Base-by-base conservation (phyloP, 2,113 vertebrate species). In the Petroica traversi region DNA sequence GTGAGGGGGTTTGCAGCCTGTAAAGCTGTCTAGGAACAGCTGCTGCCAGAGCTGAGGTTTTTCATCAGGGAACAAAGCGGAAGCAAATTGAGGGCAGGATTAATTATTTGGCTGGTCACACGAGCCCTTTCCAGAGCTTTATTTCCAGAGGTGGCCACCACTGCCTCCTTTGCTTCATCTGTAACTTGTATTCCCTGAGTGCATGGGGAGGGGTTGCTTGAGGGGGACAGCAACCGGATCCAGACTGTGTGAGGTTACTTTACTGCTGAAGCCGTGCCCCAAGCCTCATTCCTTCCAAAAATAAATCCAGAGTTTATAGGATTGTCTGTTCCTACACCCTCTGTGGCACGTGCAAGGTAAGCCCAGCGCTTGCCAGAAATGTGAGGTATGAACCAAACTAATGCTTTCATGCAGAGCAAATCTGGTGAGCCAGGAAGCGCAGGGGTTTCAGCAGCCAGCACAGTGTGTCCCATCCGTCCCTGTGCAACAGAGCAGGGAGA, bases 381-480 rank as follows among this genome's bases (percentile, higher is more conserved):
- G 58, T 22, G 34, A 49, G 31, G 10, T 40, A 8, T 22, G 49
- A 89, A 17, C 19, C 54, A 43, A 72, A 51, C 0, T 0, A 52
- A 45, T 45, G 2, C 13, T 54, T 55, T 11, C 0, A 1, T 7
- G 24, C 8, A 15, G 57, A 52, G n/a, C 29, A 38, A 23, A 34
- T 85, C 17, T 52, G 74, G 40, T 33, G 52, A 87, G 69, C 17
- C 19, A 3, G 46, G 23, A 61, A 36, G 19, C 1, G 2, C 69
- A 24, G 87, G 74, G 40, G 3, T 63, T 41, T 55, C 67, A 11
- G 31, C 66, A 81, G 66, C 62, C 26, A 2, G 57, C 36, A 2
- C 25, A 8, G 73, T 0, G n/a, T 40, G 45, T 45, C 45, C 41
- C 22, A 0, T 29, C 2, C 2, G 4, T 51, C 48, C 45, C 36